Percentiles rank a stretch among this genome's conserved stretches.
Evolutionary conservation across 2,888 invertebrate genomes (phyloP).

Genomic region (Gibbula magus): DNA sequence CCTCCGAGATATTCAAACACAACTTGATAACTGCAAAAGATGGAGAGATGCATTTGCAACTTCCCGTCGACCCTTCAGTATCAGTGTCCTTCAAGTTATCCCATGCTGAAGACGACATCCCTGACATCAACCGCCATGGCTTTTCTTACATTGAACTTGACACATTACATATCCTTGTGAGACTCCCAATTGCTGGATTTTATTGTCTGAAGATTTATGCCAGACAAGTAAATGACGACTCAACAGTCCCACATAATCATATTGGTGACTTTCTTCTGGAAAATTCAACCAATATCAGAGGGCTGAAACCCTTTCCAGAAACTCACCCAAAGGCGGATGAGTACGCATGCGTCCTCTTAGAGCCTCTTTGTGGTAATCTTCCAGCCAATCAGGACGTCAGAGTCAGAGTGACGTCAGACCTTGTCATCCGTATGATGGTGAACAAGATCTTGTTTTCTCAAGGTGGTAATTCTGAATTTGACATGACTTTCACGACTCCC

Average conservation of each 20-base stretch:
- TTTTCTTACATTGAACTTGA: neutral
- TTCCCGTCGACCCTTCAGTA: neutral
- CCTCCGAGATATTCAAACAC: neutral
- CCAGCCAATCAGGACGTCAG: neutral
- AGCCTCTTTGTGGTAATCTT: constrained; percentile 6
- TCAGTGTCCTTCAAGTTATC: neutral
- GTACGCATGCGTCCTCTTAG: neutral
- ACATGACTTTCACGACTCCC: neutral
- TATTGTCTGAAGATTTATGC: neutral
- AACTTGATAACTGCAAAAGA: neutral
- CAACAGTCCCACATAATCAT: neutral
- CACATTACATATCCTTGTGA: neutral
- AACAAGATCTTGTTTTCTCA: neutral
- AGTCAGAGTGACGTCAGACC: neutral
- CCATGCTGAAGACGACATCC: neutral
- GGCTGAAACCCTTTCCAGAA: neutral
- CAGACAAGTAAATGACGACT: neutral
- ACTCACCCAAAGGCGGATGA: neutral
- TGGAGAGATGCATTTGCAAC: neutral
- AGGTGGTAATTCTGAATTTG: neutral
- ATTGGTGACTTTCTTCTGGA: neutral
- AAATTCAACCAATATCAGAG: neutral
- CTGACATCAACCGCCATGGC: neutral
- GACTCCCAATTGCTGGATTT: neutral
- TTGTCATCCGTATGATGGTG: neutral